Evolutionary conservation across 2,797 vertebrate species (phyloP).

Genomic region (Pseudopleuronectes americanus): DNA sequence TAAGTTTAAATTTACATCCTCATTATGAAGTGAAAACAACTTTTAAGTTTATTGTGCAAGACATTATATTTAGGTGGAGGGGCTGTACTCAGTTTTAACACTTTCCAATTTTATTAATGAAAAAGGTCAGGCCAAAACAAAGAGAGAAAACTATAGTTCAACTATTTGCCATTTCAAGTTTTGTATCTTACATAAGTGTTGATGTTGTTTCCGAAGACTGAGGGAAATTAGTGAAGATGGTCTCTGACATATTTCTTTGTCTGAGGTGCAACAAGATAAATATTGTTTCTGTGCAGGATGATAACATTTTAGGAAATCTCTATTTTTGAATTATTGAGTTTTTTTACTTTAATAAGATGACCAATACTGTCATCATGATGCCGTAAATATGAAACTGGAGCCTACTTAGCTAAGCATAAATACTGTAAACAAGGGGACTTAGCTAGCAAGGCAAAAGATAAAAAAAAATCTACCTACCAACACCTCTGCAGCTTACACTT

Average conservation of each 20-base stretch:
- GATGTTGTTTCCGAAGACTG: slow-evolving; percentile 3
- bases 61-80: slow-evolving; percentile 15
- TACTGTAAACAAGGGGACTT: not conserved
- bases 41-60: not conserved
- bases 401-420: not conserved
- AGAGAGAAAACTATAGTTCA: slow-evolving; percentile 25
- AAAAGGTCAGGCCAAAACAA: slow-evolving; percentile 21
- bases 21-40: not conserved
- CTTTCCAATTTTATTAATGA: slow-evolving; percentile 30
- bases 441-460: too few relatives aligned
- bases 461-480: too few relatives aligned
- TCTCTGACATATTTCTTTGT: not conserved
- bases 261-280: not conserved
- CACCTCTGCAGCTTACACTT: not conserved
- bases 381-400: too few relatives aligned
- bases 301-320: not conserved
- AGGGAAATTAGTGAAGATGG: slow-evolving; percentile 6
- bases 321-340: slow-evolving; percentile 1
- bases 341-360: not conserved
- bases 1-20: slow-evolving; percentile 20
- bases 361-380: not conserved
- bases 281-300: slow-evolving; percentile 11
- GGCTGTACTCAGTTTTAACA: slow-evolving; percentile 9
- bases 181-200: slow-evolving; percentile 11
- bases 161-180: slow-evolving; percentile 23